Evolutionary conservation across 1,140 invertebrate species (phyloP).

Genomic region (Schlechtendalia chinensis): DNA sequence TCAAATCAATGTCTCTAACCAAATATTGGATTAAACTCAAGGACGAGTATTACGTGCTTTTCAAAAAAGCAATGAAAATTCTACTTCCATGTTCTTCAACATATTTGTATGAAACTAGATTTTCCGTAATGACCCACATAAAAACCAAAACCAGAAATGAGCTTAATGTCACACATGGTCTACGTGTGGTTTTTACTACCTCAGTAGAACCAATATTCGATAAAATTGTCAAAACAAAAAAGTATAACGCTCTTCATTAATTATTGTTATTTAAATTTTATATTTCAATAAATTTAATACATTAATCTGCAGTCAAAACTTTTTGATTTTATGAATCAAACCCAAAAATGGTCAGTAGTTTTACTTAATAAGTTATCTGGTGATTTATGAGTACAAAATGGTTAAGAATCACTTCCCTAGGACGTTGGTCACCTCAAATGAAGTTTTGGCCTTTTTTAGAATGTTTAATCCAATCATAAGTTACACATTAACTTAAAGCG

Average conservation of each 20-base stretch:
- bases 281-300: background rate
- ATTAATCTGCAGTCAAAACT: background rate
- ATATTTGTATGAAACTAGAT: slow-evolving; percentile 1
- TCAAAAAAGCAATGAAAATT: slow-evolving; percentile 2
- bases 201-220: background rate
- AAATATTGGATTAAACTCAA: slow-evolving; percentile 9
- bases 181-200: background rate
- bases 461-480: no score
- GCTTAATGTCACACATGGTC: background rate
- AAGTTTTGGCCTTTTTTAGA: no score
- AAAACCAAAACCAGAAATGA: slow-evolving; percentile 3
- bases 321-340: no score
- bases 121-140: slow-evolving; percentile 7
- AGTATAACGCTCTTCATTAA: no score
- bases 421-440: no score
- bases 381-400: no score
- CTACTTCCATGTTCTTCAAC: background rate
- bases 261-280: background rate
- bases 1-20: background rate
- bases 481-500: no score
- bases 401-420: no score
- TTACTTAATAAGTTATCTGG: no score
- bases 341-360: no score
- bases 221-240: slow-evolving; percentile 10
- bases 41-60: slow-evolving; percentile 7